phyloP scores from a whole-genome alignment of 1,140 invertebrate genomes.

The Plodia interpunctella region DNA sequence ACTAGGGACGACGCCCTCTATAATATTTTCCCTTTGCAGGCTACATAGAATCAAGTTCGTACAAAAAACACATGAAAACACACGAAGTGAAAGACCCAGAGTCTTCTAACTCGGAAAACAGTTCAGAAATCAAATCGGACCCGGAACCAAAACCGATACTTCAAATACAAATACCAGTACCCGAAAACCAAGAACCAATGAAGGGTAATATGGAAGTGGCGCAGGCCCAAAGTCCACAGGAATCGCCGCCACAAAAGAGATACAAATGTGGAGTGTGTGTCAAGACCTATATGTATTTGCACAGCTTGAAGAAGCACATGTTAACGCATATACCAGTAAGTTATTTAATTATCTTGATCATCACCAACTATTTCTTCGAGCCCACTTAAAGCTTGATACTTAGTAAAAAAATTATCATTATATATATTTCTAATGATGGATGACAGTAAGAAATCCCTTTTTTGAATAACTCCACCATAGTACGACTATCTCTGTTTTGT shows the following conservation, averaged over 20 bases:
- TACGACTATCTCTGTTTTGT: too few relatives aligned
- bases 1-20: too few relatives aligned
- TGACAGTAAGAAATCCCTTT: too few relatives aligned
- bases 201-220: conserved; percentile 9
- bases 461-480: too few relatives aligned
- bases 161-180: background rate
- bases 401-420: too few relatives aligned
- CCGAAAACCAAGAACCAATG: background rate
- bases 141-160: background rate
- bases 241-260: conserved; percentile 34
- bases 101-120: conserved; percentile 24
- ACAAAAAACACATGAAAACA: conserved; percentile 69
- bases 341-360: background rate
- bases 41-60: conserved; percentile 60
- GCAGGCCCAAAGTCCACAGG: conserved; percentile 13
- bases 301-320: conserved; percentile 87
- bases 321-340: conserved; percentile 56
- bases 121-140: conserved; percentile 16
- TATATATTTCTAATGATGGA: too few relatives aligned
- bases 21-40: conserved; percentile 31
- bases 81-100: conserved; percentile 43
- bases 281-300: conserved; percentile 88
- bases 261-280: conserved; percentile 89
- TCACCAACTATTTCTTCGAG: background rate
- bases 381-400: background rate